Base-by-base conservation (phyloP, 2,113 vertebrate genomes). In the Grallaria varia region DNA sequence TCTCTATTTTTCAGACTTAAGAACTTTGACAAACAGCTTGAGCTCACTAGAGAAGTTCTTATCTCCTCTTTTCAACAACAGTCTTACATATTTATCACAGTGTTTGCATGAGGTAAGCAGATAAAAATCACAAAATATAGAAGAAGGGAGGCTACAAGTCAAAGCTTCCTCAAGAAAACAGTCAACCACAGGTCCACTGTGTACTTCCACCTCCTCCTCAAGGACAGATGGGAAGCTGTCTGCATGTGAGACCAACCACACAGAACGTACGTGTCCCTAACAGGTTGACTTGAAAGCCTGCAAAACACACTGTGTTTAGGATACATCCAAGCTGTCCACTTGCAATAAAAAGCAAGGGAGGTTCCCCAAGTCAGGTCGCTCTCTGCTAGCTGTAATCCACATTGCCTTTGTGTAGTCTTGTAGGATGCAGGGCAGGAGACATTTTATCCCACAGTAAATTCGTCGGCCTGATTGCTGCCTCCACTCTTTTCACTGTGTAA, bases 231-330 rank as follows among this genome's bases (percentile, higher is more conserved):
- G 39, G 12, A 86, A 77, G 30, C 42, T 10, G 47, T 0, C 2
- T 14, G 27, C 2, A 0, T 6, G 20, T 4, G 8, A 90, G 45
- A 62, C 28, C 45, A 64, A 39, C 8, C 9, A 14, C 40, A 7
- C 10, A 30, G 45, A 53, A 27, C 0, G 0, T 3, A 18, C 0
- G 2, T 8, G 11, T 31, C 39, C 45, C 33, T 37, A 15, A 21
- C 0, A 69, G 74, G 37, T 18, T 60, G 58, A 33, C 53, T 18
- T 63, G 21, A 20, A 53, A 60, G 13, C 8, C 58, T 53, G 42
- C 52, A 84, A 62, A 68, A 71, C 40, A 24, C 12, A 11, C 12
- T 3, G 2, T 8, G 9, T 44, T 68, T 14, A 39, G 37, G 33
- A 28, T 21, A 62, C 28, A 50, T 4, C 49, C 56, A 21, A 68